Evolutionary conservation across 1,140 invertebrate species (phyloP).

Genomic region (Drosophila lacertosa): DNA sequence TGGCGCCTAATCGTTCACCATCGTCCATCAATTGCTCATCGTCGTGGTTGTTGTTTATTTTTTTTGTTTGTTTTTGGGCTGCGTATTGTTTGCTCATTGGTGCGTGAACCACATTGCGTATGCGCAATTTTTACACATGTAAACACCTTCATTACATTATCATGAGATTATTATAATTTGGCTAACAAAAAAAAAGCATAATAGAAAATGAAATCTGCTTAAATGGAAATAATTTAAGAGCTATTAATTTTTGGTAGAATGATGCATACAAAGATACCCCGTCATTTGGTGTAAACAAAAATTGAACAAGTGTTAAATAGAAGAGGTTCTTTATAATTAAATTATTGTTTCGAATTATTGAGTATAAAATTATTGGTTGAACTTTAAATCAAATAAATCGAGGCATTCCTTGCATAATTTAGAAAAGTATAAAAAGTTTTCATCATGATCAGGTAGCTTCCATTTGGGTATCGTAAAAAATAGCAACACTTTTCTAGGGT

Average conservation of each 20-base stretch:
- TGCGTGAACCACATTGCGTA: slow-evolving; percentile 58
- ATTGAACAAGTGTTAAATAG: background rate
- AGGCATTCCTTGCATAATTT: too few relatives aligned
- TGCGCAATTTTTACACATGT: slow-evolving; percentile 61
- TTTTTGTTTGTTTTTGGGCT: slow-evolving; percentile 16
- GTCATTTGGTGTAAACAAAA: background rate
- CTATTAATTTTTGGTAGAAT: background rate
- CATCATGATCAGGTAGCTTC: too few relatives aligned
- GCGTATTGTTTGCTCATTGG: slow-evolving; percentile 58
- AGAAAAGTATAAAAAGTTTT: too few relatives aligned
- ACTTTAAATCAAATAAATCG: too few relatives aligned
- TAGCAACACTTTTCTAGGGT: too few relatives aligned
- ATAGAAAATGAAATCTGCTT: slow-evolving; percentile 9
- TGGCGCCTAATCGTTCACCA: slow-evolving; percentile 59
- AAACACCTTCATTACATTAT: slow-evolving; percentile 48
- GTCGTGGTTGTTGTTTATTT: background rate
- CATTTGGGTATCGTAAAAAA: too few relatives aligned
- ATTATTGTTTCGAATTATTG: too few relatives aligned
- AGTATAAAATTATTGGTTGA: too few relatives aligned
- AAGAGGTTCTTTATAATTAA: background rate
- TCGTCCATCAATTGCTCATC: slow-evolving; percentile 47
- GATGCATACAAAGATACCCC: background rate
- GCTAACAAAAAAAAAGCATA: slow-evolving; percentile 14
- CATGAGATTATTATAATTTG: slow-evolving; percentile 31
- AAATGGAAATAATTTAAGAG: slow-evolving; percentile 21